phyloP scores from a whole-genome alignment of 2,888 invertebrate genomes.

The Lasioglossum leucozonium region DNA sequence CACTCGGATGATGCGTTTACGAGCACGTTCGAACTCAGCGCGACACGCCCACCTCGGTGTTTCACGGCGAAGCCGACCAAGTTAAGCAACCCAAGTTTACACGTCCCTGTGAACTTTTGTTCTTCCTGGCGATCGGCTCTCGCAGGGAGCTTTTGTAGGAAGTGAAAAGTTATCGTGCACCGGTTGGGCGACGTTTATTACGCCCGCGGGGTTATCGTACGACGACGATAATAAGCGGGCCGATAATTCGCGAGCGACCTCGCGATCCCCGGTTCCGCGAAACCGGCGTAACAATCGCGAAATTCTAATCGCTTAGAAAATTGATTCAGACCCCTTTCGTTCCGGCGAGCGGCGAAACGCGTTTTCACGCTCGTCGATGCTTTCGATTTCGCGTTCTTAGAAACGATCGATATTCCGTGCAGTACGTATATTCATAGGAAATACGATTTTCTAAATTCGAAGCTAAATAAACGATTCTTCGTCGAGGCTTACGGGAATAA shows the following conservation, averaged over 20 bases:
- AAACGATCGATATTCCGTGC: constrained; percentile 7
- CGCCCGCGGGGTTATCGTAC: constrained; percentile 40
- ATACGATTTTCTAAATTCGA: not conserved
- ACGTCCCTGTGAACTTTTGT: not conserved
- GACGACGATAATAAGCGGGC: constrained; percentile 32
- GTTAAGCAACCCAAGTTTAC: constrained; percentile 13
- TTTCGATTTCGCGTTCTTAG: constrained; percentile 4
- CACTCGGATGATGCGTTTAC: constrained; percentile 41
- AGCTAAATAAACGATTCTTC: not conserved
- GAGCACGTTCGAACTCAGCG: constrained; percentile 22
- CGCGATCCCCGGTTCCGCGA: constrained; percentile 4
- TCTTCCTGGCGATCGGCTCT: not conserved
- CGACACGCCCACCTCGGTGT: constrained; percentile 23
- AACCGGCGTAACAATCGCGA: not conserved
- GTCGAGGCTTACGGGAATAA: not conserved
- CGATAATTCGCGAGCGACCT: constrained; percentile 26
- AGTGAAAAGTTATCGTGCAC: constrained; percentile 13
- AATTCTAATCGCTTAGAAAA: constrained; percentile 32
- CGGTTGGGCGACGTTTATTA: constrained; percentile 11
- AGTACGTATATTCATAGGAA: not conserved
- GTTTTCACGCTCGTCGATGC: not conserved
- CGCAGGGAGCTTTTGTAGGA: not conserved
- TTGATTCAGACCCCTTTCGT: constrained; percentile 19
- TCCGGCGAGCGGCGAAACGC: constrained; percentile 5
- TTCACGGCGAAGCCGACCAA: not conserved